Evolutionary conservation across 2,888 invertebrate genomes (phyloP).

Genomic region (Ochropacha duplaris): DNA sequence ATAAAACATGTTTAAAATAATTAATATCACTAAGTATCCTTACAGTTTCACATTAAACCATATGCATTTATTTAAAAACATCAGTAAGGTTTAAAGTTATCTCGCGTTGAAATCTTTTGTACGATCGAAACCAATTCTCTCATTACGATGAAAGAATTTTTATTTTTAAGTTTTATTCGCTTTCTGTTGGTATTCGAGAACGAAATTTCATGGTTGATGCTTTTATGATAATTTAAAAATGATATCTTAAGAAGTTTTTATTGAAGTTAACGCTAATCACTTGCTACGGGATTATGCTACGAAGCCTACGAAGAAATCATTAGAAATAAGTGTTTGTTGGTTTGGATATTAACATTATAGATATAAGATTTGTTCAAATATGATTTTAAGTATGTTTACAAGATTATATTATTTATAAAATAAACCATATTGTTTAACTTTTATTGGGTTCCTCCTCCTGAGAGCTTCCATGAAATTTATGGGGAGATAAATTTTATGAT

Average conservation of each 20-base stretch:
- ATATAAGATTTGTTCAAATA: no score
- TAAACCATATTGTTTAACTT: no score
- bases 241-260: neutral
- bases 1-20: no score
- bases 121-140: constrained; percentile 14
- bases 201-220: constrained; percentile 15
- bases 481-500: no score
- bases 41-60: neutral
- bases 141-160: constrained; percentile 11
- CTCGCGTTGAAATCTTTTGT: constrained; percentile 47
- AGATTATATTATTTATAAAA: no score
- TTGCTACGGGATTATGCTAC: neutral
- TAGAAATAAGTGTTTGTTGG: no score
- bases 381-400: no score
- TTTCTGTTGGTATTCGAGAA: constrained; percentile 14
- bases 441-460: no score
- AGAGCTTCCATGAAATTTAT: no score
- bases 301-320: no score
- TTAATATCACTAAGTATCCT: neutral
- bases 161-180: constrained; percentile 12
- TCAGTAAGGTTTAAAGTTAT: constrained; percentile 5
- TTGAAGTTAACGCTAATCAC: neutral
- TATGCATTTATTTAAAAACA: constrained; percentile 1
- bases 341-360: no score
- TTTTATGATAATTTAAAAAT: constrained; percentile 5